Evolutionary conservation across 2,113 vertebrate species (phyloP).

Genomic region (Uropsilus gracilis): DNA sequence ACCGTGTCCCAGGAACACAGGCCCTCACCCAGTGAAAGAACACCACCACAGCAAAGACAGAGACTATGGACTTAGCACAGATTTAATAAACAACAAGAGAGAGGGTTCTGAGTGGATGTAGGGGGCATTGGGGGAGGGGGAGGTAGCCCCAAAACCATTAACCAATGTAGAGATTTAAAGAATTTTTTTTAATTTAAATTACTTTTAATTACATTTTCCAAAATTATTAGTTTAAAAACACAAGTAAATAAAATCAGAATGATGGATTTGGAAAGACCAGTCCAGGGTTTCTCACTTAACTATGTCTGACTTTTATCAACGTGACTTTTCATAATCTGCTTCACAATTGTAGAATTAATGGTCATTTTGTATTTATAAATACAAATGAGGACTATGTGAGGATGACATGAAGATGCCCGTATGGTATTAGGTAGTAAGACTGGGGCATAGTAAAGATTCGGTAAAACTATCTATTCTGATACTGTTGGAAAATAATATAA

Average conservation of each 20-base stretch:
- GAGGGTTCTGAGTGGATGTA: no score
- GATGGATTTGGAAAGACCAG: neutral
- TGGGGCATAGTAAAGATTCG: neutral
- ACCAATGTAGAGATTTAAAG: no score
- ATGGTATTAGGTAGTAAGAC: neutral
- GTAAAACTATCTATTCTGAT: neutral
- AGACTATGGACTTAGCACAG: no score
- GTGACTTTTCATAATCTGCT: neutral
- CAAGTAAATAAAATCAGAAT: neutral
- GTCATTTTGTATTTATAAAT: neutral
- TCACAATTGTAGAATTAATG: neutral
- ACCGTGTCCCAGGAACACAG: no score
- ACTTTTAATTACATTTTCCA: no score
- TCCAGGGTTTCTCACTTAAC: neutral
- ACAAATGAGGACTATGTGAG: neutral
- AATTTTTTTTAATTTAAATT: no score
- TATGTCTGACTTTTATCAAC: neutral
- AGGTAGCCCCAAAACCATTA: no score
- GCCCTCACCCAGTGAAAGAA: no score
- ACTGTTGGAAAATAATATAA: neutral
- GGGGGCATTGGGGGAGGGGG: no score
- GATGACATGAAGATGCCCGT: neutral
- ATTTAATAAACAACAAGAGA: no score
- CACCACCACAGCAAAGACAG: no score
- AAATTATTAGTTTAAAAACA: no score